These are phyloP conservation scores for Danio albolineatus DNA, from an alignment of 2,797 vertebrate genomes.

Conservation along the genomic window DNA sequence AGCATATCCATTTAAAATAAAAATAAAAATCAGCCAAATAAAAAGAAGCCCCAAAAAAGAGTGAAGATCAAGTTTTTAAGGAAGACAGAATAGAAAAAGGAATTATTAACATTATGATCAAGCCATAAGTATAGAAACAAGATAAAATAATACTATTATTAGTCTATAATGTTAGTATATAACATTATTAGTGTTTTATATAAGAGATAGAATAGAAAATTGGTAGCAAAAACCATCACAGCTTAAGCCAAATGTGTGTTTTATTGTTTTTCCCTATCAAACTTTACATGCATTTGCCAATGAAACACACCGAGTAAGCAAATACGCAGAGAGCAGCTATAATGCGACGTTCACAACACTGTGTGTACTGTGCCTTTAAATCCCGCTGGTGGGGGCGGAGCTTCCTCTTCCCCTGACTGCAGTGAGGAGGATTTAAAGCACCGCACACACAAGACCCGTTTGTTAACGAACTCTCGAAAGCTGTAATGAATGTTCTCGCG, in stretches of 20 bases:
- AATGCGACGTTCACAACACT: background rate
- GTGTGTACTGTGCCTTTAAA: constrained; percentile 74
- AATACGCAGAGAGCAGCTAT: background rate
- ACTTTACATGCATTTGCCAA: background rate
- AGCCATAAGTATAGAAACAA: no score
- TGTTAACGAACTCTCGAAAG: constrained; percentile 51
- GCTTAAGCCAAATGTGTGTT: background rate
- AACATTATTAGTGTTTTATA: no score
- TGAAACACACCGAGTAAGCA: background rate
- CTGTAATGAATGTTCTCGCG: constrained; percentile 48
- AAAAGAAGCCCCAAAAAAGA: no score
- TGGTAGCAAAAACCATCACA: no score
- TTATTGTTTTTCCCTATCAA: background rate
- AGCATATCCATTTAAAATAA: no score
- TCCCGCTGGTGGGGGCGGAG: constrained; percentile 70
- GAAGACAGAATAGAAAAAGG: no score
- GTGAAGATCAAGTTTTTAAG: no score
- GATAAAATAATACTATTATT: no score
- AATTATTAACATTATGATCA: no score
- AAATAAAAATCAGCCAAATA: no score
- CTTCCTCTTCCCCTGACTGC: constrained; percentile 34
- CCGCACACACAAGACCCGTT: constrained; percentile 61
- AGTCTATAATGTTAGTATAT: no score
- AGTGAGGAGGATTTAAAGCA: constrained; percentile 69
- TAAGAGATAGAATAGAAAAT: no score